Conservation (phyloP, 2,888 invertebrate species). For the Brachyptera putata region DNA sequence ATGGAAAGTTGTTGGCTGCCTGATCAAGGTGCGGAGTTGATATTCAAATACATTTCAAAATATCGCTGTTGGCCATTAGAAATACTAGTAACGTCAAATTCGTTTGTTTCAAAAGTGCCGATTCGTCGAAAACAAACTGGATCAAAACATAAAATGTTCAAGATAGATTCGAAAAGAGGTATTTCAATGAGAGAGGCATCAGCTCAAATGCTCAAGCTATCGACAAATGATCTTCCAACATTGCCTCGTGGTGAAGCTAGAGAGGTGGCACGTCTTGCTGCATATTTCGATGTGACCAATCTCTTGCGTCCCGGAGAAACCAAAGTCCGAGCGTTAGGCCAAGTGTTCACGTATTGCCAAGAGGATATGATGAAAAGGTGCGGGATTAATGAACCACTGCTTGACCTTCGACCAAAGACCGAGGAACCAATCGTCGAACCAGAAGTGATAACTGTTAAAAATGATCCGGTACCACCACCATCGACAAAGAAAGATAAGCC, state of each 20-base stretch:
- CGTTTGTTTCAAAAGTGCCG: no score
- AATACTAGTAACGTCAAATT: background rate
- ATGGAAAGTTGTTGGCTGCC: background rate
- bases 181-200: no score
- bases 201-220: no score
- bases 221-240: no score
- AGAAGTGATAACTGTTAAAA: background rate
- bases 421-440: background rate
- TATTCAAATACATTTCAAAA: background rate
- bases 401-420: background rate
- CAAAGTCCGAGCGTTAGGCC: background rate
- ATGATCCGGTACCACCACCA: background rate
- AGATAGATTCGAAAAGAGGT: no score
- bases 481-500: background rate
- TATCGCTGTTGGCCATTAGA: background rate
- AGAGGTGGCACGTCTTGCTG: background rate
- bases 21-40: background rate
- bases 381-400: background rate
- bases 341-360: background rate
- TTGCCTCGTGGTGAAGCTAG: no score
- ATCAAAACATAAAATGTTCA: no score
- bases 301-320: background rate
- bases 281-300: background rate
- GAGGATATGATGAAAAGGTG: background rate
- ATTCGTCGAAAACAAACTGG: no score